Evolutionary conservation across 2,113 vertebrate genomes (phyloP).

Genomic region (Malurus cyaneus): DNA sequence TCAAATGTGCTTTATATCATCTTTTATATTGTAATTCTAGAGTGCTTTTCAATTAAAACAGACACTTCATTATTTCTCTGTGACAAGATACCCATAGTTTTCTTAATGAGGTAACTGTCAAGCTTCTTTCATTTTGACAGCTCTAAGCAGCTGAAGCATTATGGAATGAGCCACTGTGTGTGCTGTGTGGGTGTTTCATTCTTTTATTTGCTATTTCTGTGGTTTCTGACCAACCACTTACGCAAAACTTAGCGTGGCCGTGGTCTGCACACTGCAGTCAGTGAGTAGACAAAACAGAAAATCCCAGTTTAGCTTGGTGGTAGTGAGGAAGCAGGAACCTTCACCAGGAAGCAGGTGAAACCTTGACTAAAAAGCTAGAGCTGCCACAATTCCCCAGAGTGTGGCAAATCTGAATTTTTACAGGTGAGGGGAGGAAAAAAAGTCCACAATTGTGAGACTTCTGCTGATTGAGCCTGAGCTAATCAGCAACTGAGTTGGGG

Average conservation of each 20-base stretch:
- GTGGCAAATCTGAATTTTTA: neutral
- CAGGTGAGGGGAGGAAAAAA: neutral
- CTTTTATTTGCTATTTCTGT: neutral
- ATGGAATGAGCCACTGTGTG: neutral
- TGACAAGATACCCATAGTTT: neutral
- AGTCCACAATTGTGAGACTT: neutral
- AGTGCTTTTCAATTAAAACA: neutral
- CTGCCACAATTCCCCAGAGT: neutral
- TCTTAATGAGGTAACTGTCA: neutral
- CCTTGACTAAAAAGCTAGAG: neutral
- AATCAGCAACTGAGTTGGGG: neutral
- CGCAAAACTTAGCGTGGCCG: rapidly evolving
- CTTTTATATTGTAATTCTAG: neutral
- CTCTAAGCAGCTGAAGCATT: neutral
- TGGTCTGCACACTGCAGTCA: neutral
- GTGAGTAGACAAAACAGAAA: neutral
- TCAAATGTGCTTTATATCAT: neutral
- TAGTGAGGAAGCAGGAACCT: neutral
- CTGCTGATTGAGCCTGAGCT: neutral
- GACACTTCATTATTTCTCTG: neutral
- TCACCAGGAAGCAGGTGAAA: neutral
- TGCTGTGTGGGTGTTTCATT: neutral
- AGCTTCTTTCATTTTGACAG: neutral
- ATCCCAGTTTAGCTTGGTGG: neutral
- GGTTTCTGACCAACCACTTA: neutral